Evolutionary conservation across 2,113 vertebrate species (phyloP).

Genomic region (Fulica atra): DNA sequence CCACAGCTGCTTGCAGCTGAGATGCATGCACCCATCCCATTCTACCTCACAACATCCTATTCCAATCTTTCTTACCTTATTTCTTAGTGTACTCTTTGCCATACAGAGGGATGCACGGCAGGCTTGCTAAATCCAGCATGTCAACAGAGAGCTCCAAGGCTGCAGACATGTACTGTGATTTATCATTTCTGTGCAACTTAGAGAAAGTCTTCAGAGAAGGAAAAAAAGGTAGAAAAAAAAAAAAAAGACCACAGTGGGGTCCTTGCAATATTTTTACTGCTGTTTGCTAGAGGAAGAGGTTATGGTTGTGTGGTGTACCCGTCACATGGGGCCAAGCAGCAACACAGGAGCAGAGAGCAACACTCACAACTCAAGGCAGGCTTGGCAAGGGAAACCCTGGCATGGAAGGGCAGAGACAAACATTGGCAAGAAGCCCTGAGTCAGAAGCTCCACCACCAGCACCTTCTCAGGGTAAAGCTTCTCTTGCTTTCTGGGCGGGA

Average conservation of each 20-base stretch:
- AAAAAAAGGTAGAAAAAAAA: not conserved
- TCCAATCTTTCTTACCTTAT: not conserved
- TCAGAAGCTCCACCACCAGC: not conserved
- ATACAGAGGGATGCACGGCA: fast-evolving
- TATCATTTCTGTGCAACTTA: not conserved
- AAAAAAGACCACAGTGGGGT: not conserved
- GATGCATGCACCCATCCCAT: not conserved
- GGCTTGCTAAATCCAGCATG: not conserved
- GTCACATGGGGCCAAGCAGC: fast-evolving
- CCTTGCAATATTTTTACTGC: not conserved
- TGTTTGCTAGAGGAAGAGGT: conserved; percentile 18
- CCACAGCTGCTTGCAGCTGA: not conserved
- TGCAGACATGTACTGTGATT: not conserved
- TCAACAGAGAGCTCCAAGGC: not conserved
- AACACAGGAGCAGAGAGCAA: not conserved
- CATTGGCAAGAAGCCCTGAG: not conserved
- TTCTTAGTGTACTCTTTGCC: fast-evolving
- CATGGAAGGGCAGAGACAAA: not conserved
- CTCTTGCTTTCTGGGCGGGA: not conserved
- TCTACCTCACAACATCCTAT: not conserved
- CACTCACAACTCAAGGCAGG: not conserved
- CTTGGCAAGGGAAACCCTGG: not conserved
- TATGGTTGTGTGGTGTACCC: not conserved
- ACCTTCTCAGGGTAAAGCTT: not conserved
- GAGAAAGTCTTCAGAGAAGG: not conserved